These are phyloP conservation scores for Drosophila navojoa DNA, from an alignment of 1,140 invertebrate species.

Conservation along the genomic window DNA sequence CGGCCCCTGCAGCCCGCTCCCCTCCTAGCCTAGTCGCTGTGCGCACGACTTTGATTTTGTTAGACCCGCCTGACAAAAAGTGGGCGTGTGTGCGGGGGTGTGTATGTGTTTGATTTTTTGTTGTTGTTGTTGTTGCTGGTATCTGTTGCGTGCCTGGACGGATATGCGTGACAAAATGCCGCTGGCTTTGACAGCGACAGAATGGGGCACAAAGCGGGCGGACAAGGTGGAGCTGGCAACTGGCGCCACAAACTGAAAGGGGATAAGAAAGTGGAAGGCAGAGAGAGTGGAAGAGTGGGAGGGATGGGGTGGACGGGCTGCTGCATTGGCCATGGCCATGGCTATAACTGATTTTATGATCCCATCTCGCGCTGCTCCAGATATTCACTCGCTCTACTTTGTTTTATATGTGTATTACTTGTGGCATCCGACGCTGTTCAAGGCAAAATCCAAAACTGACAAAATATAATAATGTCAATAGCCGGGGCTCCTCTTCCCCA, in stretches of 20 bases:
- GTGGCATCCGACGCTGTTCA: neutral
- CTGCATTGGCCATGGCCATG: slow-evolving; percentile 8
- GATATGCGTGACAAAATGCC: slow-evolving; percentile 48
- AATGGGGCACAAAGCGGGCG: neutral
- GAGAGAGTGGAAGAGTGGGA: too few species aligned
- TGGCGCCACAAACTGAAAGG: slow-evolving; percentile 14
- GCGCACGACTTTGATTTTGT: slow-evolving; percentile 37
- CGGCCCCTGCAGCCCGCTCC: too few species aligned
- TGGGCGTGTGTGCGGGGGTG: slow-evolving; percentile 25
- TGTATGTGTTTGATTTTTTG: neutral
- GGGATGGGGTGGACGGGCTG: neutral
- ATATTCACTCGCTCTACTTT: slow-evolving; percentile 7
- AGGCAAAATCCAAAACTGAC: neutral
- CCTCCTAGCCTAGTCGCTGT: slow-evolving; percentile 6
- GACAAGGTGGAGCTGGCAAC: neutral
- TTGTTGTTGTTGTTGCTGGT: slow-evolving; percentile 3
- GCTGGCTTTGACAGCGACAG: slow-evolving; percentile 32
- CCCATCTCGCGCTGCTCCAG: slow-evolving; percentile 7
- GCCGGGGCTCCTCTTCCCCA: too few species aligned
- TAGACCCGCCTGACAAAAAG: slow-evolving; percentile 6
- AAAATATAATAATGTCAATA: slow-evolving; percentile 1
- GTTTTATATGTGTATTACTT: neutral
- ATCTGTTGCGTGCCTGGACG: slow-evolving; percentile 51
- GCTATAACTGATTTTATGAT: slow-evolving; percentile 9
- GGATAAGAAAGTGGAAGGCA: neutral